These are phyloP conservation scores for Arenicola marina DNA, from an alignment of 2,888 invertebrate genomes.

Conservation along the genomic window DNA sequence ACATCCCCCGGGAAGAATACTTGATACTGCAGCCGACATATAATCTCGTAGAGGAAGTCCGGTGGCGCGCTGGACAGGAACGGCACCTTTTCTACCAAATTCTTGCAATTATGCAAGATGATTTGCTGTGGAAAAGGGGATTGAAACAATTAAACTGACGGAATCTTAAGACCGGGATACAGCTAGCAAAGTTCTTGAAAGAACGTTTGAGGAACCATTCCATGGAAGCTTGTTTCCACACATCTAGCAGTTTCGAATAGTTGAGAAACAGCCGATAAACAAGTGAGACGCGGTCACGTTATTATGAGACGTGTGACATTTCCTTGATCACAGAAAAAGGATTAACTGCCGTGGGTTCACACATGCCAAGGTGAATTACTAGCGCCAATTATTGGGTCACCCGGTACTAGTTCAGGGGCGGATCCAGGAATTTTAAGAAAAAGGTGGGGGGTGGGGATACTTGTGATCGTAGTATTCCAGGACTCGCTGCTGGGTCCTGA, in stretches of 20 bases:
- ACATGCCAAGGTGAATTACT: too few species aligned
- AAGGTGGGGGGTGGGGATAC: too few species aligned
- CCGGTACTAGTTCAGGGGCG: too few species aligned
- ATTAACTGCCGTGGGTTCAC: too few species aligned
- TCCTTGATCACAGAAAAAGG: too few species aligned
- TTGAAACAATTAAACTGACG: background rate
- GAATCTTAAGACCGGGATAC: background rate
- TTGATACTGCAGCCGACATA: slow-evolving; percentile 4
- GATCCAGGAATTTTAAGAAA: too few species aligned
- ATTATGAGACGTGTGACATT: too few species aligned
- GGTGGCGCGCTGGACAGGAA: slow-evolving; percentile 3
- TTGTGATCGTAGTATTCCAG: slow-evolving; percentile 32
- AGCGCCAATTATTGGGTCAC: too few species aligned
- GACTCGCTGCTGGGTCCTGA: slow-evolving; percentile 18
- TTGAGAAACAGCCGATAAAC: too few species aligned
- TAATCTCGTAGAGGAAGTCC: slow-evolving; percentile 6
- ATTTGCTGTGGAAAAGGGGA: background rate
- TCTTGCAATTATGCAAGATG: slow-evolving; percentile 4
- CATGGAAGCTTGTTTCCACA: too few species aligned
- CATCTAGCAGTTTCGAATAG: background rate
- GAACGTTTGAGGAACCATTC: too few species aligned
- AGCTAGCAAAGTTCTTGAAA: background rate
- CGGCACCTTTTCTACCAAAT: slow-evolving; percentile 1
- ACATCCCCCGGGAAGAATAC: slow-evolving; percentile 10
- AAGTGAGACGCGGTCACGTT: too few species aligned